These are phyloP conservation scores for Aromia moschata DNA, from an alignment of 2,888 invertebrate genomes.

Conservation along the genomic window DNA sequence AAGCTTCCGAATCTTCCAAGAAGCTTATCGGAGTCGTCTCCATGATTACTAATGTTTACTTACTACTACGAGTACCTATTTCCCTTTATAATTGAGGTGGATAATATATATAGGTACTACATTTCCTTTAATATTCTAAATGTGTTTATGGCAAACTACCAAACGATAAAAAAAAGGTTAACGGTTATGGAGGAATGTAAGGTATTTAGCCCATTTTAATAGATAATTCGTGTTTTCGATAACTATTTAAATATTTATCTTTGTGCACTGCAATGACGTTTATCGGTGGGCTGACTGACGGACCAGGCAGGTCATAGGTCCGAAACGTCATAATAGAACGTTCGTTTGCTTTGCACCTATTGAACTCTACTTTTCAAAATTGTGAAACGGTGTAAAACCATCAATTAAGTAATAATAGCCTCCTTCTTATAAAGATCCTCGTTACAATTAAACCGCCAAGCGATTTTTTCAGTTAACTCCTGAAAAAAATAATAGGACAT, in stretches of 20 bases:
- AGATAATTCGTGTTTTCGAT: conserved; percentile 19
- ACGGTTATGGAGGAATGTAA: not conserved
- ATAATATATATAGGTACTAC: conserved; percentile 2
- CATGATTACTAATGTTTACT: conserved; percentile 21
- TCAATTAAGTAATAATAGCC: no score
- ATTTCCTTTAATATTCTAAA: conserved; percentile 3
- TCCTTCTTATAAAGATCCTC: no score
- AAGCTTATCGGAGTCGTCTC: conserved; percentile 37
- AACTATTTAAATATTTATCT: conserved; percentile 21
- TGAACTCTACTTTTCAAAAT: no score
- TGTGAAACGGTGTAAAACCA: no score
- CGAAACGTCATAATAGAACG: not conserved
- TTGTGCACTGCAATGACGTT: conserved; percentile 17
- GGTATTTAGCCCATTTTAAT: conserved; percentile 25
- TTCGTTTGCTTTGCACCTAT: not conserved
- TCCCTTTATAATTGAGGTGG: conserved; percentile 3
- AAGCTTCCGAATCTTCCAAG: conserved; percentile 48
- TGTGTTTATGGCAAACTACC: not conserved
- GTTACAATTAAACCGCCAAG: no score
- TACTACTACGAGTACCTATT: not conserved
- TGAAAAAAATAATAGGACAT: no score
- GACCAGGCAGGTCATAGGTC: no score
- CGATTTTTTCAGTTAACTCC: no score
- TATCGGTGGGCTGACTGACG: conserved; percentile 3
- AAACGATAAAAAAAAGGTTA: not conserved